Evolutionary conservation across 2,888 invertebrate genomes (phyloP).

Genomic region (Andrena flavipes): DNA sequence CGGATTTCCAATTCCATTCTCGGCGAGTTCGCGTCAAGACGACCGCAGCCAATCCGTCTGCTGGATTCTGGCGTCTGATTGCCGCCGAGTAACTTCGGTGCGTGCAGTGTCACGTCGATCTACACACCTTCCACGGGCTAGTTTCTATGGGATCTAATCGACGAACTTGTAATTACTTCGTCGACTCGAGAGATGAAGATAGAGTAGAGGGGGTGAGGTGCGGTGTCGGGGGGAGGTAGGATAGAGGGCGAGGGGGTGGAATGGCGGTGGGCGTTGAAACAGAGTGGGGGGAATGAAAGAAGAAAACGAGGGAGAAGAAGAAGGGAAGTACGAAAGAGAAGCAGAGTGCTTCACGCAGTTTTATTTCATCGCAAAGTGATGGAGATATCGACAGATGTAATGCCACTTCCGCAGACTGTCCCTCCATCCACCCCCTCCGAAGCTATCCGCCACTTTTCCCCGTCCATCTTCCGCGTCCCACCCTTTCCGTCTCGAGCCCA

Average conservation of each 20-base stretch:
- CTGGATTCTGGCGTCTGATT: conserved; percentile 62
- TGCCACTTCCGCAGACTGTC: conserved; percentile 73
- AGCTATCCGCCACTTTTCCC: conserved; percentile 47
- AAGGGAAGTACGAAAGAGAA: conserved; percentile 15
- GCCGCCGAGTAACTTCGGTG: conserved; percentile 48
- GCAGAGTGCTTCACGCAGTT: conserved; percentile 63
- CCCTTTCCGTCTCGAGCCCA: conserved; percentile 11
- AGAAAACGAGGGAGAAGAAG: neutral
- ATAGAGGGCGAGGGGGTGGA: neutral
- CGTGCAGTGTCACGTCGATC: conserved; percentile 61
- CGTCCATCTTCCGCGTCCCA: conserved; percentile 20
- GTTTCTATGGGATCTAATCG: conserved; percentile 77
- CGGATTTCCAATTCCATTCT: conserved; percentile 53
- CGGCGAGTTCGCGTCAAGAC: conserved; percentile 46
- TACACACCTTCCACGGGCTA: conserved; percentile 39
- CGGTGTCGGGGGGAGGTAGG: neutral
- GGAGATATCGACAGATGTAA: conserved; percentile 81
- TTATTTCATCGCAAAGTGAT: conserved; percentile 79
- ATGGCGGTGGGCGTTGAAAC: neutral
- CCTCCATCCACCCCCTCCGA: conserved; percentile 36
- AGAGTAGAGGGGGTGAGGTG: conserved; percentile 1
- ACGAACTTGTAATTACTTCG: conserved; percentile 80
- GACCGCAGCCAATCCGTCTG: conserved; percentile 58
- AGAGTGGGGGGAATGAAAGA: conserved; percentile 3
- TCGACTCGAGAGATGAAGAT: conserved; percentile 38